These are phyloP conservation scores for Hipparchia semele DNA, from an alignment of 2,888 invertebrate genomes.

Conservation along the genomic window DNA sequence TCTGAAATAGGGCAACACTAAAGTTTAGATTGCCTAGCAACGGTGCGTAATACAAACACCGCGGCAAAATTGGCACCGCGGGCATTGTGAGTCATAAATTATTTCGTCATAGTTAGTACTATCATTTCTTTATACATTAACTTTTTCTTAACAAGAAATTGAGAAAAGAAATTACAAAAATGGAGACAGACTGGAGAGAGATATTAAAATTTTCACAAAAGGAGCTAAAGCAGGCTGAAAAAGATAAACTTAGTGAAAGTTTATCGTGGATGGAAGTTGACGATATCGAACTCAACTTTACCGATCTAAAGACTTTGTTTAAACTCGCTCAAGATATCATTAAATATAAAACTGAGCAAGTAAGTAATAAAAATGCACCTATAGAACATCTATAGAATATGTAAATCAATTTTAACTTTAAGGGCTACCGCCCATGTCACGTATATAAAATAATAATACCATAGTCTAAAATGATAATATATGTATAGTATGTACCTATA, in stretches of 20 bases:
- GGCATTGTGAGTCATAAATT: conserved; percentile 14
- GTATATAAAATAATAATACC: too few relatives aligned
- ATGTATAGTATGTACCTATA: too few relatives aligned
- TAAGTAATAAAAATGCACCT: conserved; percentile 51
- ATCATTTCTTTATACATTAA: background rate
- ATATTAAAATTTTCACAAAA: conserved; percentile 80
- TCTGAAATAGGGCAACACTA: background rate
- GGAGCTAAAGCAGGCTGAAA: conserved; percentile 83
- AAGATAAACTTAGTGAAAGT: conserved; percentile 85
- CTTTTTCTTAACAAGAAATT: background rate
- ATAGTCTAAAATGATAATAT: too few relatives aligned
- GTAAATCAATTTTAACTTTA: background rate
- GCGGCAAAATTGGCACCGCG: background rate
- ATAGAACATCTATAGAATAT: background rate
- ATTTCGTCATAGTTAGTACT: background rate
- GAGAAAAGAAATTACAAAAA: conserved; percentile 48
- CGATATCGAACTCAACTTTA: conserved; percentile 80
- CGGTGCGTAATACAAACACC: conserved; percentile 38
- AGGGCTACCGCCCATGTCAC: too few relatives aligned
- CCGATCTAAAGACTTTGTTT: conserved; percentile 82
- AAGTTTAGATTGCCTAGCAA: conserved; percentile 58
- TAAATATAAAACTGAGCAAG: conserved; percentile 87
- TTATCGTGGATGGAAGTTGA: conserved; percentile 85
- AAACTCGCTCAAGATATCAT: conserved; percentile 86
- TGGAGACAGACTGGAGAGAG: conserved; percentile 83